Base-by-base conservation (phyloP, 2,797 vertebrate species). In the Phataginus tetradactyla region DNA sequence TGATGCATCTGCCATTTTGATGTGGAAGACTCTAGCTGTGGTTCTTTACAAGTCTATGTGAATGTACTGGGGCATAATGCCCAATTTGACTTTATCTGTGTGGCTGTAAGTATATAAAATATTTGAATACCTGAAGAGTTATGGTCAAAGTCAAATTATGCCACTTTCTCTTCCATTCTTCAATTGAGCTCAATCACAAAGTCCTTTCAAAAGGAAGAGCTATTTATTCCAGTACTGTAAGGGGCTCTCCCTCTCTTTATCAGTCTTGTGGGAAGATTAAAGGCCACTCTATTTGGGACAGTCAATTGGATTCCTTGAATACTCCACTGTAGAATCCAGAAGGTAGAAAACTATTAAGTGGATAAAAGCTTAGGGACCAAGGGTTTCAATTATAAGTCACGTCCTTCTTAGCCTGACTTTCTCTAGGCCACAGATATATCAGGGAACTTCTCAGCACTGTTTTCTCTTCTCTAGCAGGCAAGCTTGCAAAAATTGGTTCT, bases 191-290 rank as follows among this genome's bases (percentile, higher is more conserved):
- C 83, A 94, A 71, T 85, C 59, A 78, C 74, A 66, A 59, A 64
- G 75, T 74, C 66, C 68, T 95, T 83, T 89, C 71, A 78, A 87
- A 95, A 91, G 55, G 86, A 95, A 91, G 86, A 64, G 17, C 49
- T 91, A 66, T 91, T 93, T 94, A 86, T 90, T 91, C 63, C 20
- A 91, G 63, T 63, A 61, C 42, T 85, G 92, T 53, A 59, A 95
- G 21, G 78, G 53, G n/a, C 34, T 93, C 87, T 86, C 57, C 14
- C 37, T 86, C 92, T 79, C 77, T 95, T 90, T 92, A 93, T 92
- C 94, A 97, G 88, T 87, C 93, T 85, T 91, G 66, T 74, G 72
- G 49, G 80, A 87, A 97, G 96, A 96, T 87, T 95, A 96, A 96
- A 97, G 71, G 83, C 49, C 68, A 93, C 79, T 96, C 63, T 90